Evolutionary conservation across 2,888 invertebrate genomes (phyloP).

Genomic region (Pyrgus malvae): DNA sequence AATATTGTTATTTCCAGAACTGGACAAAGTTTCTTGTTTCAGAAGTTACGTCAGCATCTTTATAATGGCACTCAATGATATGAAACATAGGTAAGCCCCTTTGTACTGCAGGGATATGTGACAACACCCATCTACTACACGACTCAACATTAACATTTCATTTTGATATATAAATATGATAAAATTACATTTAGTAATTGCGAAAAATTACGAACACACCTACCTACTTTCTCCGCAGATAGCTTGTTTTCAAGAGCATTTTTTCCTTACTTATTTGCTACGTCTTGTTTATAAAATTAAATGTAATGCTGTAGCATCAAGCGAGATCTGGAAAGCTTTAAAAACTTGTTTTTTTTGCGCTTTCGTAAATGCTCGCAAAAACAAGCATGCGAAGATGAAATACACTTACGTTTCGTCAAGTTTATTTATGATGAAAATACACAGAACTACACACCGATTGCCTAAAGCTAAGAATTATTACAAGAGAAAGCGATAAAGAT

Average conservation of each 20-base stretch:
- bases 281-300: neutral
- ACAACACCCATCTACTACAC: slow-evolving; percentile 11
- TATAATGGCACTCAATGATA: slow-evolving; percentile 10
- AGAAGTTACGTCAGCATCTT: neutral
- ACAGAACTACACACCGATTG: slow-evolving; percentile 38
- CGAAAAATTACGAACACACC: slow-evolving; percentile 24
- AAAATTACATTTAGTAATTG: slow-evolving; percentile 30
- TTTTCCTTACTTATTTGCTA: slow-evolving; percentile 16
- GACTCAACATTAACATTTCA: slow-evolving; percentile 20
- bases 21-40: neutral
- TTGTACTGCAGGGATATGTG: slow-evolving; percentile 72
- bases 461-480: slow-evolving; percentile 41
- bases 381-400: slow-evolving; percentile 13
- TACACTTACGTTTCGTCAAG: slow-evolving; percentile 45
- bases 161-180: slow-evolving; percentile 48
- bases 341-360: neutral
- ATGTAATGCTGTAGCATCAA: neutral
- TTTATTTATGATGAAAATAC: slow-evolving; percentile 34
- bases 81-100: slow-evolving; percentile 47
- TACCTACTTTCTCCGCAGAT: slow-evolving; percentile 18
- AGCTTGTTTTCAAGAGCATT: slow-evolving; percentile 29
- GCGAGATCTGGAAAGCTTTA: neutral
- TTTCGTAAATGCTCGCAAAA: slow-evolving; percentile 17
- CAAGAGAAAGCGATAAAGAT: slow-evolving; percentile 19
- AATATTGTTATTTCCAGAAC: neutral